A percentile compares a stretch with the other conserved stretches of the same genome.
Conservation (phyloP, 2,888 invertebrate species). For the Baronia brevicornis region DNA sequence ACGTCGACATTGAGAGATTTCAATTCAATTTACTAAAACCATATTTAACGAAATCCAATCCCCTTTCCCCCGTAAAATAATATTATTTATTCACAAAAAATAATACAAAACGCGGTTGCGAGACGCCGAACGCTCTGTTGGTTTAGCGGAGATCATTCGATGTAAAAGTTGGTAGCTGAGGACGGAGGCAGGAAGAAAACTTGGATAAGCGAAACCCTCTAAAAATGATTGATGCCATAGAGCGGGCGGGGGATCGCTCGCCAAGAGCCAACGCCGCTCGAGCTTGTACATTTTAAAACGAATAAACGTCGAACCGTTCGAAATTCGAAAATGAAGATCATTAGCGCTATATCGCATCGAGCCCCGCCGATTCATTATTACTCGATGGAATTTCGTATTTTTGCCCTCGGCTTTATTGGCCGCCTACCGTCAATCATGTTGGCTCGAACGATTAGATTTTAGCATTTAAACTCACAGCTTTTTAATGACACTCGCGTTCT, state of each 20-base stretch:
- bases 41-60: slow-evolving; percentile 77
- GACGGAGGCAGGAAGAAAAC: slow-evolving; percentile 66
- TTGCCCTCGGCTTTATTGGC: slow-evolving; percentile 39
- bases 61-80: slow-evolving; percentile 72
- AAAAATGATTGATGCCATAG: slow-evolving; percentile 74
- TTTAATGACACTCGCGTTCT: slow-evolving; percentile 12
- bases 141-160: slow-evolving; percentile 72
- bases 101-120: slow-evolving; percentile 68
- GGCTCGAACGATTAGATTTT: slow-evolving; percentile 30
- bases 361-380: slow-evolving; percentile 53
- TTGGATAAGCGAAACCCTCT: slow-evolving; percentile 75
- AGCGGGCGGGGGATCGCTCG: slow-evolving; percentile 36
- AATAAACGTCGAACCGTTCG: slow-evolving; percentile 67
- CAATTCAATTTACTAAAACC: slow-evolving; percentile 77
- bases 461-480: slow-evolving; percentile 22
- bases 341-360: slow-evolving; percentile 59
- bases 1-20: slow-evolving; percentile 76
- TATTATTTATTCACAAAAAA: slow-evolving; percentile 76
- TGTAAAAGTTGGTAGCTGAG: slow-evolving; percentile 64
- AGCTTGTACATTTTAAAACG: slow-evolving; percentile 59
- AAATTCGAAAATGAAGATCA: slow-evolving; percentile 69
- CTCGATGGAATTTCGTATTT: slow-evolving; percentile 44
- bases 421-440: slow-evolving; percentile 36
- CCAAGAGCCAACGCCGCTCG: slow-evolving; percentile 44
- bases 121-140: slow-evolving; percentile 64